These are phyloP conservation scores for Tenthredo distinguenda DNA, from an alignment of 2,888 invertebrate genomes.

Conservation along the genomic window DNA sequence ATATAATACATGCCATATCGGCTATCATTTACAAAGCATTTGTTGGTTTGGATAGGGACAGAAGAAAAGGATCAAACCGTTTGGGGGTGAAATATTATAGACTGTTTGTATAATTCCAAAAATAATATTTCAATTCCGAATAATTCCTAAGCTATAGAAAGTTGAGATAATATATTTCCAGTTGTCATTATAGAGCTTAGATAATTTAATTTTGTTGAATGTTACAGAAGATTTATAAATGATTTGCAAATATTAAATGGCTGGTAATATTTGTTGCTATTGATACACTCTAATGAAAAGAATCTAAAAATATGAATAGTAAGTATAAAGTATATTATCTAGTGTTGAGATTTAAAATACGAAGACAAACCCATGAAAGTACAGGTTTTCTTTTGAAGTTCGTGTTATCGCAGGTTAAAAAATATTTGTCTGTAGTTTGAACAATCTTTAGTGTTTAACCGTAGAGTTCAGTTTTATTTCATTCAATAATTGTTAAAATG, in stretches of 20 bases:
- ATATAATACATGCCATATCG: conserved; percentile 54
- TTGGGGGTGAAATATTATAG: conserved; percentile 22
- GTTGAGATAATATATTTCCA: conserved; percentile 33
- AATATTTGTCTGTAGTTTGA: conserved; percentile 23
- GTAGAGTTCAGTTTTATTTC: conserved; percentile 3
- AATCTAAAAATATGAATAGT: conserved; percentile 24
- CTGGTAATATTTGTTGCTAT: conserved; percentile 38
- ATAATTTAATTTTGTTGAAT: conserved; percentile 47
- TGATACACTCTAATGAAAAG: conserved; percentile 19
- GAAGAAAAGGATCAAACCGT: not conserved
- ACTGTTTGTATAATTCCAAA: not conserved
- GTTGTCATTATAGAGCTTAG: conserved; percentile 32
- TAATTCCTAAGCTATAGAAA: conserved; percentile 1
- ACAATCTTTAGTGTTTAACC: not conserved
- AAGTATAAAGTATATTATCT: conserved; percentile 63
- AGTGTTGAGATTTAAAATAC: conserved; percentile 72
- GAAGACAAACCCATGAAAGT: conserved; percentile 77
- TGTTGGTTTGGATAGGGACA: not conserved
- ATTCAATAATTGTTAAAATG: conserved; percentile 6
- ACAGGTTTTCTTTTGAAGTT: conserved; percentile 69
- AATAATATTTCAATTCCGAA: conserved; percentile 3
- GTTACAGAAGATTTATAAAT: conserved; percentile 47
- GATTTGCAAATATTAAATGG: conserved; percentile 33
- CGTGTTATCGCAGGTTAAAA: not conserved
- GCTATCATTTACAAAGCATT: not conserved